Evolutionary conservation across 1,140 invertebrate species (phyloP).

Genomic region (Sinonovacula constricta): DNA sequence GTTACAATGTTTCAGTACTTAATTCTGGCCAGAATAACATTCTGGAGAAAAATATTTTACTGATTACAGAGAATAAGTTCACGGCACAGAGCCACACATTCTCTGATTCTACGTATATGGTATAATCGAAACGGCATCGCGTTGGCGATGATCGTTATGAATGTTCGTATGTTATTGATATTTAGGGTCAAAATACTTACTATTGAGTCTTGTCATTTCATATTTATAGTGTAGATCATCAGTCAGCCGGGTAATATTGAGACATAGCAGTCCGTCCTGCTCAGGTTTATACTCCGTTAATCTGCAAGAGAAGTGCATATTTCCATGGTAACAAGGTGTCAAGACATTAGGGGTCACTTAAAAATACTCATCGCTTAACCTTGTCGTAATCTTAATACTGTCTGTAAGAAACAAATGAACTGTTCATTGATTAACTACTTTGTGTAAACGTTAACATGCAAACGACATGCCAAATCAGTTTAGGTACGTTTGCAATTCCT

Average conservation of each 20-base stretch:
- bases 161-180: background rate
- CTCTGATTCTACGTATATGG: too few relatives aligned
- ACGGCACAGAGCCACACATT: background rate
- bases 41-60: background rate
- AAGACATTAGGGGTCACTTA: background rate
- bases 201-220: slow-evolving; percentile 61
- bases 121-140: background rate
- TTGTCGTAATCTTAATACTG: too few relatives aligned
- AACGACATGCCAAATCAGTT: background rate
- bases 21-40: too few relatives aligned
- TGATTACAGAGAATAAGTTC: background rate
- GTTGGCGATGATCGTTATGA: background rate
- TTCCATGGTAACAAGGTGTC: background rate
- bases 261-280: slow-evolving; percentile 60
- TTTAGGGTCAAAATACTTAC: slow-evolving; percentile 51
- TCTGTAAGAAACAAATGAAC: background rate
- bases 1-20: background rate
- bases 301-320: slow-evolving; percentile 52
- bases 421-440: background rate
- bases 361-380: background rate
- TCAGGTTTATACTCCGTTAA: slow-evolving; percentile 29
- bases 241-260: slow-evolving; percentile 51
- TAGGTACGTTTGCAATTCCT: too few relatives aligned
- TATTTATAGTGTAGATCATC: slow-evolving; percentile 61
- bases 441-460: background rate